Evolutionary conservation across 2,113 vertebrate genomes (phyloP), one percentile per base, ranked within the genome.

Genomic region (Triplophysa rosa): DNA sequence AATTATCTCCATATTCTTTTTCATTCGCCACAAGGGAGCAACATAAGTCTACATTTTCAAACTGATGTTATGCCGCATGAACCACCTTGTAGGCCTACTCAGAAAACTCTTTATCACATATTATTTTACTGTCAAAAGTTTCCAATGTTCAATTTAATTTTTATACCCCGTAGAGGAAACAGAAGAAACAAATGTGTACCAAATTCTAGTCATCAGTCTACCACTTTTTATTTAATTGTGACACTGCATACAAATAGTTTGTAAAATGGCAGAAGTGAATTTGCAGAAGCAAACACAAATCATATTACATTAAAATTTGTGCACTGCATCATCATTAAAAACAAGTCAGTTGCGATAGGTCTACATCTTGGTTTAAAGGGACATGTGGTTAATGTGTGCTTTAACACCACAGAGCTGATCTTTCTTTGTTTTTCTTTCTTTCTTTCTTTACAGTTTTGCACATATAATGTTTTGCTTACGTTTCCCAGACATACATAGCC

Each of bases 11-110:
- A 40, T 2, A 61, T 16, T 13, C 1, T 63, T 12, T 6, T 62
- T 63, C 4, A 26, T 62, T 74, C 16, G 47, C 72, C 58, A 74
- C 58, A 17, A 74, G 72, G 72, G 24, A 58, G 71, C 14, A 63
- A 47, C 71, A 61, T 29, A 56, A 71, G 3, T 29, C 29, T 29
- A 29, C 4, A 3, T 29, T 29, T 9, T 33, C 26, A 33, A 21
- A 54, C 10, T 54, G 12, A 33, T 9, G 2, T n/a, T 1, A n/a
- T 8, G 17, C 29, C 67, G 4, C 5, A 14, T 58, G 54, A 21
- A 8, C 19, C 8, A 58, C 5, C n/a, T 21, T 9, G 33, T 8
- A 37, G 33, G 33, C 33, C 33, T 37, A 1, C 33, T 37, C 5
- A 37, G 33, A 37, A 37, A 37, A 37, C 33, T 37, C 6, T 37